Base-by-base conservation (phyloP, 2,797 vertebrate genomes). In the Pseudochromis fuscus region DNA sequence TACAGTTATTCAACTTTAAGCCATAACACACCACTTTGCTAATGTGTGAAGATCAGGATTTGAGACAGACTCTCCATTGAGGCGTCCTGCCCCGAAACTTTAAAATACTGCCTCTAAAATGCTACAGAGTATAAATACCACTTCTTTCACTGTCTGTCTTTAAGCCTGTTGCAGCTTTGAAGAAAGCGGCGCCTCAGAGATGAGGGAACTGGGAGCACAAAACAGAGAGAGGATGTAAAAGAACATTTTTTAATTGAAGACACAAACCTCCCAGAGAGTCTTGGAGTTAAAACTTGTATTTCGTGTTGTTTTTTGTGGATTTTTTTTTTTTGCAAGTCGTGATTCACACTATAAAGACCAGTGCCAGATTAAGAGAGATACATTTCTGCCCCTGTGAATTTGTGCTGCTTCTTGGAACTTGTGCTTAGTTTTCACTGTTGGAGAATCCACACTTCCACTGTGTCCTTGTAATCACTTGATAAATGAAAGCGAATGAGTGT, bases 191-290 rank as follows among this genome's bases (percentile, higher is more conserved):
- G 53, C 52, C 37, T 75, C 63, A n/a, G 12, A 46, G 38, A 51
- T n/a, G 46, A 71, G 21, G 38, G 53, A 50, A 12, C 25, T 30
- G 24, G 1, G 33, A 49, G 19, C 25, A 25, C 7, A 4, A 63
- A 71, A 62, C 37, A 58, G 15, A 77, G n/a, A 55, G 5, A 45
- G 27, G 35, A 55, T 49, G 52, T 13, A 59, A 35, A 45, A 48
- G 25, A 57, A 66, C 33, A 62, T 30, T 49, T 69, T 42, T 58
- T 72, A 38, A 72, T 75, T 72, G 56, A 35, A 28, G 46, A 31
- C 12, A 4, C 19, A 66, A 62, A 65, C 18, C 51, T 56, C 27
- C 4, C 5, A 10, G 45, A 67, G 27, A 38, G 30, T 12, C 19
- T 57, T 50, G 3, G 42, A 77, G 58, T 0, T 35, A 1, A 70